Conservation (phyloP, 2,888 invertebrate genomes). For the Xanthorhoe designata region DNA sequence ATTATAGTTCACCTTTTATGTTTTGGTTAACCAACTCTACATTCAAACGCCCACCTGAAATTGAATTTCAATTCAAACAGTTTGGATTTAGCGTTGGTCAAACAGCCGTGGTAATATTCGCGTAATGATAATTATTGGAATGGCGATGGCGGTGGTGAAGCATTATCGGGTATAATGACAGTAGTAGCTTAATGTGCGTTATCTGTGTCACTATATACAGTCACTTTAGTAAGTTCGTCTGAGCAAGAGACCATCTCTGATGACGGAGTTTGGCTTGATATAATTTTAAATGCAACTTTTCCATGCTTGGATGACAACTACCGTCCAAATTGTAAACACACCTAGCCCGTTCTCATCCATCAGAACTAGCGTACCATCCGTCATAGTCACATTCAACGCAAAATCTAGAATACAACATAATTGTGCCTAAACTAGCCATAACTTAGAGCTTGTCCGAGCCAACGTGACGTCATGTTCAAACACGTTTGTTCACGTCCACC, state of each 20-base stretch:
- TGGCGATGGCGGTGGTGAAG: conserved; percentile 6
- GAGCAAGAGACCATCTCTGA: no score
- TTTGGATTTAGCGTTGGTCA: conserved; percentile 14
- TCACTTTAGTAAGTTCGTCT: not conserved
- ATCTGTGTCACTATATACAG: not conserved
- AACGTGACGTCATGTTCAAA: conserved; percentile 22
- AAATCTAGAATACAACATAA: conserved; percentile 6
- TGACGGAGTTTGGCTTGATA: no score
- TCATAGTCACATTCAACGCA: conserved; percentile 9
- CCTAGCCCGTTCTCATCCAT: not conserved
- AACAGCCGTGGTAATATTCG: conserved; percentile 27
- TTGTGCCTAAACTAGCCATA: conserved; percentile 14
- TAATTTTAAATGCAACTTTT: no score
- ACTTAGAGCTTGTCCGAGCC: conserved; percentile 12
- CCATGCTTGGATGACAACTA: not conserved
- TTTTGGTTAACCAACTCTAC: not conserved
- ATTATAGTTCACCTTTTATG: not conserved
- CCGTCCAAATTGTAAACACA: not conserved
- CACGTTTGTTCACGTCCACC: conserved; percentile 18
- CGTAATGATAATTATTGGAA: conserved; percentile 27
- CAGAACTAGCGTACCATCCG: not conserved
- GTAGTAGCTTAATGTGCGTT: conserved; percentile 1
- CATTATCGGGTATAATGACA: conserved; percentile 9
- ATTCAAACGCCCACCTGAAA: conserved; percentile 1
- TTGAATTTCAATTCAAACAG: conserved; percentile 25